phyloP scores from a whole-genome alignment of 2,888 invertebrate genomes.

The Leptinotarsa tumamoca region DNA sequence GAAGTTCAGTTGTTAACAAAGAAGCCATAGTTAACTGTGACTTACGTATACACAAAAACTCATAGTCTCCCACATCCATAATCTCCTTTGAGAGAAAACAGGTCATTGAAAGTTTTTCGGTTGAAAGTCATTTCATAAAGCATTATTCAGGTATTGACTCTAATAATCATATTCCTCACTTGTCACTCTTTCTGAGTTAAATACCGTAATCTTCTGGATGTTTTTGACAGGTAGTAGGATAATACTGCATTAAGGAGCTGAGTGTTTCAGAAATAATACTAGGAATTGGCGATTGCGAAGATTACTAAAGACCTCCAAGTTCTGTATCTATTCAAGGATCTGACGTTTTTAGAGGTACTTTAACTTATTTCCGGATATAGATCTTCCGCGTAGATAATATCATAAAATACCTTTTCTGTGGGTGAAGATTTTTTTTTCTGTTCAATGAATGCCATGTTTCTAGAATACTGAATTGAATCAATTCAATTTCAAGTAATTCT shows the following conservation, averaged over 20 bases:
- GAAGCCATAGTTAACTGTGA: too few species aligned
- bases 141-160: not conserved
- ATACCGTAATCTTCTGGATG: not conserved
- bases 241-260: too few species aligned
- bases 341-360: not conserved
- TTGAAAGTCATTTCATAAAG: not conserved
- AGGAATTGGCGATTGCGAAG: not conserved
- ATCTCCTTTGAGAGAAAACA: not conserved
- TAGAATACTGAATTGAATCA: too few species aligned
- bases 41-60: not conserved
- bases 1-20: too few species aligned
- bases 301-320: conserved; percentile 5
- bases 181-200: not conserved
- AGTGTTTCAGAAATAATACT: not conserved
- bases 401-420: not conserved
- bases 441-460: not conserved
- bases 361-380: not conserved
- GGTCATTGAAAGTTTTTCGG: not conserved
- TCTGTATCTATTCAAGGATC: not conserved
- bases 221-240: not conserved
- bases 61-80: not conserved
- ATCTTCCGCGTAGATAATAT: not conserved
- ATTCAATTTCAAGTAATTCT: too few species aligned
- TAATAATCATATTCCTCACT: not conserved
- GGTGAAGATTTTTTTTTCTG: not conserved